Evolutionary conservation across 2,888 invertebrate genomes (phyloP), one percentile per base, ranked within the genome.

Genomic region (Thymelicus lineola): DNA sequence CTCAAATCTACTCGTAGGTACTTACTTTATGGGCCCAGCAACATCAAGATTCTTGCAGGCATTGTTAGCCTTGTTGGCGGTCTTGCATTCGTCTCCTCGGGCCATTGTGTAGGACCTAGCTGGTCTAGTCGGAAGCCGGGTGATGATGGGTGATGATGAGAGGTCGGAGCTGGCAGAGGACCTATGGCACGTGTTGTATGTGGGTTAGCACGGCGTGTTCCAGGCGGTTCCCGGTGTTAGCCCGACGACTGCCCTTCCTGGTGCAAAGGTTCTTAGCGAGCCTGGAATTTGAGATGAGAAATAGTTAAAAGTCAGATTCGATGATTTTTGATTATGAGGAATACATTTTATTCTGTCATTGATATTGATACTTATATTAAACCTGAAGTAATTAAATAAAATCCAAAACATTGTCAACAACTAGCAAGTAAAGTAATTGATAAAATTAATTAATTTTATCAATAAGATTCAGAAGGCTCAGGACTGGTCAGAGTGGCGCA

Each of bases 181-280:
- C 76, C 96, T 97, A 98, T 77, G 97, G 97, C 75, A 97, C 97
- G 96, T 97, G 97, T 88, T 97, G 97, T 64, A 97, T 94, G 85
- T 96, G 96, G 63, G 97, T 97, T 61, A 98, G 95, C 57, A 98
- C 97, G 82, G 97, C 95, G 87, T 97, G 96, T 95, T 98, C 97
- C 89, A 97, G 91, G 72, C 96, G 95, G 94, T 98, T 98, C 77
- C 96, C 97, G 88, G 97, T 95, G 94, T 97, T 97, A 78, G 97
- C 97, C 77, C 96, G 95, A 81, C 97, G 96, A 81, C 97, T 97
- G 79, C 97, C 97, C 95, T 97, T 97, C 80, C 96, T 95, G 72
- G 97, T 97, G 83, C 95, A 95, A 80, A 97, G 95, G 91, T 97
- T 97, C 94, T 97, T 97, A 75, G 96, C 96, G 89, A 97, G 95